Percentiles rank a stretch among this genome's conserved stretches.
These are phyloP conservation scores for Hyaena hyaena DNA, from an alignment of 2,113 vertebrate genomes.

Conservation along the genomic window DNA sequence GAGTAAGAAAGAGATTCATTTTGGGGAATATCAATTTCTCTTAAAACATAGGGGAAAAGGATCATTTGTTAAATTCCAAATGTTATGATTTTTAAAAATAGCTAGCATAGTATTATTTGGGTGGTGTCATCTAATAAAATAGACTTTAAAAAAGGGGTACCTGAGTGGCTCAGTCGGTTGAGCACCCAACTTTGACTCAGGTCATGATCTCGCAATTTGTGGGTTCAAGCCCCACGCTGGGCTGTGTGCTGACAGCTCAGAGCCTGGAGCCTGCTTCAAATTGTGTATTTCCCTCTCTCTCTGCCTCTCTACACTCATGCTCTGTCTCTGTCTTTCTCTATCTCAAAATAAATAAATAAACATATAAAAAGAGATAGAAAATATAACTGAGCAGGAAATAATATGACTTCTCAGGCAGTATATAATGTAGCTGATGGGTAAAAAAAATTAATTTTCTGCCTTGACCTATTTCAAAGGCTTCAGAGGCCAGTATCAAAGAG, in stretches of 20 bases:
- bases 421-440: neutral
- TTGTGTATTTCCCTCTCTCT: no score
- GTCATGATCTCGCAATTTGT: no score
- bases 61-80: conserved; percentile 18
- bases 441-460: conserved; percentile 44
- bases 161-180: no score
- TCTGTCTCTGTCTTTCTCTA: no score
- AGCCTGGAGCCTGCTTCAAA: no score
- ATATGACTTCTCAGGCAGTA: neutral
- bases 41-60: neutral
- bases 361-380: neutral
- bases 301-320: no score
- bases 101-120: neutral
- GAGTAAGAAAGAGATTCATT: neutral
- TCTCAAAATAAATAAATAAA: no score
- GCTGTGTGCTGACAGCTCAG: no score
- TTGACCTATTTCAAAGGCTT: conserved; percentile 52
- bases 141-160: neutral
- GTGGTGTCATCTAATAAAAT: neutral
- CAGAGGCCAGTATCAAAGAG: conserved; percentile 55
- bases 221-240: no score
- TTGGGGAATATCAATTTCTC: neutral
- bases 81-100: neutral
- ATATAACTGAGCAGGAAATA: neutral
- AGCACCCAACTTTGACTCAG: no score